Percentiles rank a stretch among this genome's conserved stretches.
phyloP scores from a whole-genome alignment of 2,113 vertebrate species.

The Tupaia chinensis region DNA sequence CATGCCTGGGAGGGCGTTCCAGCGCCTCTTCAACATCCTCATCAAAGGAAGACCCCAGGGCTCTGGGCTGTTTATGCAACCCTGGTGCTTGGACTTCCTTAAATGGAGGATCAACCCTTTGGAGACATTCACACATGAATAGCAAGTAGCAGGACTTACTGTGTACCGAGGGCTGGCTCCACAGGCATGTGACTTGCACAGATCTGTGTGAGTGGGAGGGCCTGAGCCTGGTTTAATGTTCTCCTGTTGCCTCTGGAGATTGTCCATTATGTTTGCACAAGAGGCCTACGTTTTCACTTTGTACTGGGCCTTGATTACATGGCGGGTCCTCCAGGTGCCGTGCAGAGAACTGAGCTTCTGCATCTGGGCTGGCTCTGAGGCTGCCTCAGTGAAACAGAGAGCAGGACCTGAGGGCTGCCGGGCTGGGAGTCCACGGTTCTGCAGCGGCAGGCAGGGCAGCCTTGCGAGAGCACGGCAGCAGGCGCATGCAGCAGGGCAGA shows the following conservation, averaged over 20 bases:
- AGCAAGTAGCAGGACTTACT: neutral
- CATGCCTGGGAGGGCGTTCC: neutral
- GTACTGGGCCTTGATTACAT: neutral
- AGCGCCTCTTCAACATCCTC: neutral
- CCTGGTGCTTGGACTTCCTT: constrained; percentile 24
- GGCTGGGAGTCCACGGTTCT: neutral
- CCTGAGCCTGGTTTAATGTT: neutral
- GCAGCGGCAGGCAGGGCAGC: neutral
- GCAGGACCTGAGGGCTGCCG: neutral
- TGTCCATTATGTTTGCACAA: neutral
- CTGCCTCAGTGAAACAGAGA: neutral
- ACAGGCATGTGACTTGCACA: neutral
- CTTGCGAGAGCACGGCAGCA: neutral
- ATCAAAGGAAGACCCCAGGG: neutral
- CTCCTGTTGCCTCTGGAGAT: neutral
- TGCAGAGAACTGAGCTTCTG: neutral
- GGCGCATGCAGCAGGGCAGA: neutral
- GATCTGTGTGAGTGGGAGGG: neutral
- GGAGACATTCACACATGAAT: neutral
- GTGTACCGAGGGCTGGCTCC: neutral
- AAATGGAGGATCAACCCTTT: neutral
- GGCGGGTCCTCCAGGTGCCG: neutral
- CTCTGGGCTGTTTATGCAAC: neutral
- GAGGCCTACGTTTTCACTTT: neutral
- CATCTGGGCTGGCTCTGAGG: neutral